Base-by-base conservation (phyloP, 2,113 vertebrate genomes). In the Vanacampus margaritifer region DNA sequence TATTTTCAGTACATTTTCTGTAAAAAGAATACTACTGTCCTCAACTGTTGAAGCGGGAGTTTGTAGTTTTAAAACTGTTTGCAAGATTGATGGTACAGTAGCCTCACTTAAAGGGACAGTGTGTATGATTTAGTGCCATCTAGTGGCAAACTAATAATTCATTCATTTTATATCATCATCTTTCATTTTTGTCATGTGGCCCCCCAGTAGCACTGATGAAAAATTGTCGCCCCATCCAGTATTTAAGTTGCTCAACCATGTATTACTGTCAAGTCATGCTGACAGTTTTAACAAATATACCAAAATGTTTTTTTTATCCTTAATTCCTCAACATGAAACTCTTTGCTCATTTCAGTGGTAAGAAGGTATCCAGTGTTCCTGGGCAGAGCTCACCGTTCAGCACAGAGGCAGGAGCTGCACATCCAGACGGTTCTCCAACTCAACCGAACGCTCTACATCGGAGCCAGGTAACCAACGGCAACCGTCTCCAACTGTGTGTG, bases 371-470 rank as follows among this genome's bases (percentile, higher is more conserved):
- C 95, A 0, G 94, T 97, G 79, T 98, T 98, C 51, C 77, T 96
- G 88, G 96, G 96, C 28, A 91, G 93, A 3, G 94, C 95, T 36
- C 90, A 90, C 7, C 93, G 92, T 53, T 94, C 74, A 7, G 51
- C 7, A 73, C 89, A 65, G 68, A 88, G 48, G 9, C 90, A 61
- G 90, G 93, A 93, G 32, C 93, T 98, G 77, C 91, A 93, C 86
- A 94, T 98, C 84, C 95, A 98, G 83, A 94, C 94, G 0, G 91
- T 98, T 72, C 92, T 98, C 74, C 94, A 94, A 63, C 93, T 98
- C 84, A 98, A 98, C 88, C 85, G 95, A 79, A 98, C 97, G 0
- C 92, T 98, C 63, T 98, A 95, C 92, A 93, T 98, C 0, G 96
- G 97, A 73, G 95, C 95, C 88, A 96, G 97, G 97, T 98, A 89